Percentiles rank a stretch among this genome's conserved stretches.
Conservation (phyloP, 2,797 vertebrate species). For the Antrozous pallidus region DNA sequence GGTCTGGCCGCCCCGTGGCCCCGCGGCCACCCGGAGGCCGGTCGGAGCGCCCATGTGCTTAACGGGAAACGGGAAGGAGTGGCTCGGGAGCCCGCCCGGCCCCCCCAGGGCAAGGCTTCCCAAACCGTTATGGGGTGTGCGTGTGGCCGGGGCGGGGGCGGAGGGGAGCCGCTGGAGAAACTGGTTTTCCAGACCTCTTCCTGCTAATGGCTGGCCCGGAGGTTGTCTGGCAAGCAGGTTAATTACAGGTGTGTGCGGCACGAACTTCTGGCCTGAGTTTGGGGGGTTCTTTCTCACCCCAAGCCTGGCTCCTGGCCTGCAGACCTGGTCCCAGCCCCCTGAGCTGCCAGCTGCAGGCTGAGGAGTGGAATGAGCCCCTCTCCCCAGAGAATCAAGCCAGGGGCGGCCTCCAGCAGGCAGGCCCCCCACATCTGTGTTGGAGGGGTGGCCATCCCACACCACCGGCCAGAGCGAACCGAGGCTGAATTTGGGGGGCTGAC, state of each 20-base stretch:
- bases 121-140: slow-evolving; percentile 70
- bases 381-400: not conserved
- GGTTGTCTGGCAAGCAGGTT: slow-evolving; percentile 22
- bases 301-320: not conserved
- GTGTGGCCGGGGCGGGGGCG: not conserved
- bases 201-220: slow-evolving; percentile 9
- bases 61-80: slow-evolving; percentile 73
- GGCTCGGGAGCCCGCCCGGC: not conserved
- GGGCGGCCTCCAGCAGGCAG: not conserved
- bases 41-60: slow-evolving; percentile 48
- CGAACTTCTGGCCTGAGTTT: not conserved
- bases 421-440: not conserved
- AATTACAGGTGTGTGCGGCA: slow-evolving; percentile 37
- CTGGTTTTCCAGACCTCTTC: slow-evolving; percentile 29
- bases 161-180: slow-evolving; percentile 4
- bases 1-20: not conserved
- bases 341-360: not conserved
- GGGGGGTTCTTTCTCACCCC: not conserved
- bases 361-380: not conserved
- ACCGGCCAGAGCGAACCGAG: not conserved
- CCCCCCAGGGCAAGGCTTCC: slow-evolving; percentile 13
- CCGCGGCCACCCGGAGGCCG: not conserved
- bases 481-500: not conserved
- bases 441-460: not conserved
- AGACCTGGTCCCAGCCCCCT: not conserved